Evolutionary conservation across 2,797 vertebrate species (phyloP).

Genomic region (Ambastaia sidthimunki): DNA sequence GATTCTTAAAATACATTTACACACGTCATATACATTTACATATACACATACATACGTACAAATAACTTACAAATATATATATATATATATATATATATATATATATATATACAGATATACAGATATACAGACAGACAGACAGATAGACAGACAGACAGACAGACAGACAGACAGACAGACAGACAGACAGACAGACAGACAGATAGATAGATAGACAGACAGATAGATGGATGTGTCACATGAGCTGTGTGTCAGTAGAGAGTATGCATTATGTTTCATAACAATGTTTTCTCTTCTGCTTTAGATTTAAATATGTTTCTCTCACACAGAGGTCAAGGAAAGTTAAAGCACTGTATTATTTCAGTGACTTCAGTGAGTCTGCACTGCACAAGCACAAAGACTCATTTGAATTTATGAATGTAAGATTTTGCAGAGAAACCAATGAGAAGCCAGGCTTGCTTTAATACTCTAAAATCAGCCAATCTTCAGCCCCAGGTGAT

Average conservation of each 20-base stretch:
- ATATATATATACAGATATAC: too few species aligned
- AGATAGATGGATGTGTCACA: neutral
- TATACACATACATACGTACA: too few species aligned
- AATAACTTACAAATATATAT: too few species aligned
- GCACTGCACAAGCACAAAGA: neutral
- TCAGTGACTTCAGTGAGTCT: conserved; percentile 2
- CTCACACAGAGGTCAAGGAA: neutral
- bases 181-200: too few species aligned
- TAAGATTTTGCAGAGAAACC: conserved; percentile 25
- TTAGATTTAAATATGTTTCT: neutral
- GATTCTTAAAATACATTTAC: too few species aligned
- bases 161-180: too few species aligned
- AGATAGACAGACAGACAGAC: neutral
- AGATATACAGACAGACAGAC: neutral
- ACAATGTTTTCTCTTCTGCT: neutral
- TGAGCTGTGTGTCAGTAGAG: neutral
- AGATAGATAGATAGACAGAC: neutral
- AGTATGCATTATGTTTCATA: neutral
- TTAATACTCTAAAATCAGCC: conserved; percentile 48
- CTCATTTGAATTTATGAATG: conserved; percentile 24
- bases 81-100: too few species aligned
- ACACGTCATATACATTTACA: too few species aligned
- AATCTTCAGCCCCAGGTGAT: conserved; percentile 13
- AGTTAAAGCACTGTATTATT: conserved; percentile 2
- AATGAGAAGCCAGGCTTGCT: conserved; percentile 7